A percentile compares a stretch with the other conserved stretches of the same genome.
These are phyloP conservation scores for Caenorhabditis imperialis DNA, from an alignment of 2,888 invertebrate genomes.

Conservation along the genomic window DNA sequence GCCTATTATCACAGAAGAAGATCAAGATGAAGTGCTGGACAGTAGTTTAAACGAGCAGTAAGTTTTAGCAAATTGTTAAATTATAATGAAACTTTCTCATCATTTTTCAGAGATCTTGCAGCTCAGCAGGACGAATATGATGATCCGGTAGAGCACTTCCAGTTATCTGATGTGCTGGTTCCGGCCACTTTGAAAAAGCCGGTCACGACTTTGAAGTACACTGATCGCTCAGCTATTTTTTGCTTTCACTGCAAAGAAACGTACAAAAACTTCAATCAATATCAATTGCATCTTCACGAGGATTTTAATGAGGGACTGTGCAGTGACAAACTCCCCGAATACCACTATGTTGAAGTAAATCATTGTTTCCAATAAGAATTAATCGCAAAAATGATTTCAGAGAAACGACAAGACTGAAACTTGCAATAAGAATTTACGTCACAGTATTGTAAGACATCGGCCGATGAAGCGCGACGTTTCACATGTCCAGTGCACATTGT, in stretches of 20 bases:
- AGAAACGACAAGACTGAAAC: constrained; percentile 17
- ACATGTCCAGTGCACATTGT: constrained; percentile 45
- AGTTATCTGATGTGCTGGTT: constrained; percentile 22
- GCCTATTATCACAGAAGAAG: too few species aligned
- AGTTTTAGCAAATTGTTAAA: too few species aligned
- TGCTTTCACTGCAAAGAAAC: constrained; percentile 39
- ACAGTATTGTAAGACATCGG: constrained; percentile 20
- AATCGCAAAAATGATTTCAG: too few species aligned
- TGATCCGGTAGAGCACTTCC: constrained; percentile 22
- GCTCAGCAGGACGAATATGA: constrained; percentile 32
- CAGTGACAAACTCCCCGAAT: constrained; percentile 17
- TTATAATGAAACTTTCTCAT: too few species aligned
- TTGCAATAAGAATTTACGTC: constrained; percentile 12
- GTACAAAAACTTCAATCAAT: constrained; percentile 33
- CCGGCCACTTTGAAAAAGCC: constrained; percentile 16
- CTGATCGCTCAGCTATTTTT: constrained; percentile 16
- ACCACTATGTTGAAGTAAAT: constrained; percentile 14
- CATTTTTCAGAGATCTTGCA: constrained; percentile 16
- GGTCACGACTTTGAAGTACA: neutral
- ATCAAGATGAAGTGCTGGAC: too few species aligned
- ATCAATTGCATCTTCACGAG: constrained; percentile 18
- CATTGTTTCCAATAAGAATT: too few species aligned
- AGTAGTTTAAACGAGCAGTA: too few species aligned
- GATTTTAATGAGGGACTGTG: constrained; percentile 13
- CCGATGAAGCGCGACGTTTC: constrained; percentile 30